Base-by-base conservation (phyloP, 2,888 invertebrate genomes). In the Palloptera scutellata region DNA sequence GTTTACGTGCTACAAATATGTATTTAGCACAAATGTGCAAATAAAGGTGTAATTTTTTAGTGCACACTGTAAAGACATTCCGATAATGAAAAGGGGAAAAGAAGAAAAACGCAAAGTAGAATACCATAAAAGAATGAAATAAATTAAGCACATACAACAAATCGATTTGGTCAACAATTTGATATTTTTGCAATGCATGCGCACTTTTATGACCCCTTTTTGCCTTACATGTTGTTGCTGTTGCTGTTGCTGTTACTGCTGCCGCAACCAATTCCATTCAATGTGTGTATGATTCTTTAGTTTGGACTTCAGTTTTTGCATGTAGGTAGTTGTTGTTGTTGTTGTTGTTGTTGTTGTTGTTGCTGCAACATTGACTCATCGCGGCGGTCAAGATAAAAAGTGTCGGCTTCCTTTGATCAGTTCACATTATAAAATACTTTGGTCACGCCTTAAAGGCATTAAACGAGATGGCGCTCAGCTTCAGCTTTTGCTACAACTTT, bases 381-480 rank as follows among this genome's bases (percentile, higher is more conserved):
- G 77, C 70, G 73, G 78, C 81, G 83, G 79, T 74, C 70, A 75
- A 83, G 79, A 83, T 83, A 74, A 84, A 84, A 84, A 78, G 77
- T 70, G 72, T 74, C 83, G 83, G 83, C 76, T 74, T 83, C 79
- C 84, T 83, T 83, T 84, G 84, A 83, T 83, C 84, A 84, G 79
- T 78, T 82, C 82, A 84, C 79, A 83, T 83, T 83, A 84, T 83
- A 83, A 83, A 83, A 83, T 84, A 84, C 83, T 83, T 77, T 83
- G 83, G 84, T 84, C 84, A 84, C 83, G 83, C 83, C 83, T 84
- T 84, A 78, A 83, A 83, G 84, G 84, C 84, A 83, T 83, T 84
- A 83, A 84, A 84, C 84, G 84, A 83, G 83, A 83, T 84, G 83
- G 83, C 83, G 83, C 83, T 83, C 84, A 77, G 80, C 78, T 76